Evolutionary conservation across 35 echinoderm and acorn worm species (phyloP).

Genomic region (Ptychodera flava): DNA sequence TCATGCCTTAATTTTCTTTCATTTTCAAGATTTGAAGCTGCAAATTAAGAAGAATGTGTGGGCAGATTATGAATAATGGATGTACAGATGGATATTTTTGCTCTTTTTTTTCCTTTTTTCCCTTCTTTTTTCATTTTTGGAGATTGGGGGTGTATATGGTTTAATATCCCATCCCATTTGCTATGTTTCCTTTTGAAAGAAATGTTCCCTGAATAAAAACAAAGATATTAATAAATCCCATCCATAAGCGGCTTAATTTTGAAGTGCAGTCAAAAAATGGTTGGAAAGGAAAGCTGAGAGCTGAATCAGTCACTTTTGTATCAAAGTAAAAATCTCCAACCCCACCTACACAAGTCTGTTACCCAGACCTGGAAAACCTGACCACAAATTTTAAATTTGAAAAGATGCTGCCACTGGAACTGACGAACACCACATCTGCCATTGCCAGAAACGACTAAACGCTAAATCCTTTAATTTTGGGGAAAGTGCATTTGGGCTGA

Average conservation of each 20-base stretch:
- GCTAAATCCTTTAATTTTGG: too few species aligned
- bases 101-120: background rate
- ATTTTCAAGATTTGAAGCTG: background rate
- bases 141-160: background rate
- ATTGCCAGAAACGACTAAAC: background rate
- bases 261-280: background rate
- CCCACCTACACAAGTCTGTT: background rate
- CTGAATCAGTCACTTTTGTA: background rate
- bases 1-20: background rate
- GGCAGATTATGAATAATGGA: background rate
- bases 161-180: background rate
- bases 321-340: background rate
- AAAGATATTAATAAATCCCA: background rate
- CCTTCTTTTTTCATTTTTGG: background rate
- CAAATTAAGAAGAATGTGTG: background rate
- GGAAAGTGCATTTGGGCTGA: too few species aligned
- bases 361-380: background rate
- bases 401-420: background rate
- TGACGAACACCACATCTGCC: background rate
- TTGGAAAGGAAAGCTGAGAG: background rate
- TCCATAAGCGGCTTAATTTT: background rate
- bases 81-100: background rate
- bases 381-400: background rate
- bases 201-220: background rate
- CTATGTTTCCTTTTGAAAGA: background rate